phyloP scores from a whole-genome alignment of 2,113 vertebrate genomes.

The Bucco capensis region DNA sequence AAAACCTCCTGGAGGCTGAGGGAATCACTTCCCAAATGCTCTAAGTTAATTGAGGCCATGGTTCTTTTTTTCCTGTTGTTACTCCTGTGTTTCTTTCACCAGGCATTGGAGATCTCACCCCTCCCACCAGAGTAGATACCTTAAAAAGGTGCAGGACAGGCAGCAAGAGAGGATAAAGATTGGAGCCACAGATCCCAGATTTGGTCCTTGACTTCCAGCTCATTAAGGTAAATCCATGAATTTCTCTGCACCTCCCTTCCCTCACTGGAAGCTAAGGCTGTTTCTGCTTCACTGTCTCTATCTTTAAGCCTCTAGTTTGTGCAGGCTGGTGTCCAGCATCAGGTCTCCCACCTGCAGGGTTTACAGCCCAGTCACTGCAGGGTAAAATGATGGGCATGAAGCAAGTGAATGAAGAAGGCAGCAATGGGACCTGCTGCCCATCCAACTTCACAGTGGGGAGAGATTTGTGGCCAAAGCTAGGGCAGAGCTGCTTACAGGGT shows the following conservation, averaged over 20 bases:
- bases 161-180: neutral
- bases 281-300: neutral
- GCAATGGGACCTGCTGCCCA: neutral
- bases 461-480: neutral
- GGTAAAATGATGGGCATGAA: neutral
- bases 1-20: neutral
- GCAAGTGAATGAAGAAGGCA: neutral
- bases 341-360: neutral
- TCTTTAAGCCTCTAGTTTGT: neutral
- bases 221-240: neutral
- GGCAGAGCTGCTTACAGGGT: neutral
- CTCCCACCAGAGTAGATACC: rapidly evolving
- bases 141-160: neutral
- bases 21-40: neutral
- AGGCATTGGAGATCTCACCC: neutral
- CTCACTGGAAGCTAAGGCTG: neutral
- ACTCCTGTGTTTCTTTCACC: neutral
- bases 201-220: neutral
- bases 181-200: neutral
- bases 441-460: neutral
- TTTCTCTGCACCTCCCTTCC: neutral
- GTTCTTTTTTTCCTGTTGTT: neutral
- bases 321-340: neutral
- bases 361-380: neutral
- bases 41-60: neutral